Conservation (phyloP, 1,140 invertebrate genomes). For the Aplysia californica region DNA sequence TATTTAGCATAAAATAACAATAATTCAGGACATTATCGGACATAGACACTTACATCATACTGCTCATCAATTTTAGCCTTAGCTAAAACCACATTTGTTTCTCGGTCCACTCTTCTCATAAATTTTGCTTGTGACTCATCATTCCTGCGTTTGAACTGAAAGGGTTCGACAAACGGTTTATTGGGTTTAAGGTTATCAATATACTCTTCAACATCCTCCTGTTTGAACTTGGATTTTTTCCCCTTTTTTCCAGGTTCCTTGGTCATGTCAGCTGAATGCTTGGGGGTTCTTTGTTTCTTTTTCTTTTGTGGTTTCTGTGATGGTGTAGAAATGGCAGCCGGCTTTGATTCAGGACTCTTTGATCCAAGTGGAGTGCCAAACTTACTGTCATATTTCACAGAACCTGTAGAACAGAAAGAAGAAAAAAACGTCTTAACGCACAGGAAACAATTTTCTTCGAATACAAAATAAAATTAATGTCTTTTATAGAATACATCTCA, state of each 20-base stretch:
- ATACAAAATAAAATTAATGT: too few relatives aligned
- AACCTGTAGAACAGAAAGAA: too few relatives aligned
- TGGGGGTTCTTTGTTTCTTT: background rate
- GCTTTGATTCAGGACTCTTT: too few relatives aligned
- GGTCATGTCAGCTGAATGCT: background rate
- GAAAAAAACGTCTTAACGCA: too few relatives aligned
- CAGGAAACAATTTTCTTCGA: too few relatives aligned
- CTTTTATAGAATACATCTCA: too few relatives aligned
- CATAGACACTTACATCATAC: background rate
- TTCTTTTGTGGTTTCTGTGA: too few relatives aligned
- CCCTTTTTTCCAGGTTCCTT: background rate
- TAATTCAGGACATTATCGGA: too few relatives aligned
- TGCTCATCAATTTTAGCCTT: constrained; percentile 20
- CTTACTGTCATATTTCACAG: too few relatives aligned
- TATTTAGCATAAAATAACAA: background rate
- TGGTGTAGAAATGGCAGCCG: too few relatives aligned
- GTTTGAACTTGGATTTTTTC: background rate
- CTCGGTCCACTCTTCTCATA: background rate
- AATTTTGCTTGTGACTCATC: background rate
- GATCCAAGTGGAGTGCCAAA: too few relatives aligned
- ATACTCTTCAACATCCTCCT: background rate
- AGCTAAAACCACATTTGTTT: background rate
- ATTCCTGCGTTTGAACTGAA: background rate
- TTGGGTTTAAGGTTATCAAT: constrained; percentile 7
- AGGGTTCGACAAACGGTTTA: background rate